phyloP scores from a whole-genome alignment of 2,113 vertebrate genomes.

The Odontophorus gujanensis region DNA sequence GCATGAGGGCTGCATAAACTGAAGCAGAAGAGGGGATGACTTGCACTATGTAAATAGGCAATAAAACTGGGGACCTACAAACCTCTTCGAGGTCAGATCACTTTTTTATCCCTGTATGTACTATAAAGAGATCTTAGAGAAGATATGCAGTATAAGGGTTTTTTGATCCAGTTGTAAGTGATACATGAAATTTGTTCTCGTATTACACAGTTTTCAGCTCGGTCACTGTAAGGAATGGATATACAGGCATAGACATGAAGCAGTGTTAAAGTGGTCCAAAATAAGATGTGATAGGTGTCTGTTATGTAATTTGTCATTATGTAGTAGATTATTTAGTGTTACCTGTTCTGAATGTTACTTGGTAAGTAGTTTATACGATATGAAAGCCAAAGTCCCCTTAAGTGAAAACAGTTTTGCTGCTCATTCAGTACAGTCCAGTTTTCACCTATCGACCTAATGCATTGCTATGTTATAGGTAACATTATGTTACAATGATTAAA shows the following conservation, averaged over 20 bases:
- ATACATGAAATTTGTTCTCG: not conserved
- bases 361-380: not conserved
- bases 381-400: not conserved
- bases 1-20: not conserved
- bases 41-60: not conserved
- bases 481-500: not conserved
- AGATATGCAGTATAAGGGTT: not conserved
- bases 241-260: not conserved
- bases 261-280: not conserved
- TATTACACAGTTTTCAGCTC: fast-evolving
- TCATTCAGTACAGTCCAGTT: not conserved
- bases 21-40: not conserved
- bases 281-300: not conserved
- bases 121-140: not conserved
- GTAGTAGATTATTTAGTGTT: not conserved
- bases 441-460: fast-evolving
- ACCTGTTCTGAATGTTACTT: not conserved
- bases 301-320: not conserved
- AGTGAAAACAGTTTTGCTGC: not conserved
- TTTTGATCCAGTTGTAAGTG: not conserved
- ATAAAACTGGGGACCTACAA: not conserved
- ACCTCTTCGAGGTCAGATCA: not conserved
- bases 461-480: not conserved
- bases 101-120: not conserved
- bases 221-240: not conserved